phyloP scores from a whole-genome alignment of 2,113 vertebrate species.

The Chinchilla lanigera region DNA sequence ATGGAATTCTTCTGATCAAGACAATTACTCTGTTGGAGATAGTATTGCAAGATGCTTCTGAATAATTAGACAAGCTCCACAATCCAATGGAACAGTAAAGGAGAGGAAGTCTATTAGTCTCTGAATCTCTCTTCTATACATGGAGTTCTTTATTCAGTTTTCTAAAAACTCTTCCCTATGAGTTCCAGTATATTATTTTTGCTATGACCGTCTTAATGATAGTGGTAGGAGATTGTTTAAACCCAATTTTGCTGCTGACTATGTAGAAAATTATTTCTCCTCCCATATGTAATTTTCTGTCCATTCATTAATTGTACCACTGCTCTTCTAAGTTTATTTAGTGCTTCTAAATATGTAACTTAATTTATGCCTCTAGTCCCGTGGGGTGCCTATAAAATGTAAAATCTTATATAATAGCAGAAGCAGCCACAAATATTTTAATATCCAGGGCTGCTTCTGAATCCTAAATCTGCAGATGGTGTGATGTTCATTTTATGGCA shows the following conservation, averaged over 20 bases:
- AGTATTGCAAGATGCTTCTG: slow-evolving; percentile 21
- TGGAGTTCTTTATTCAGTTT: slow-evolving; percentile 54
- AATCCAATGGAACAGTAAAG: neutral
- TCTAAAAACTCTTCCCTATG: slow-evolving; percentile 58
- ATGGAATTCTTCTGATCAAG: slow-evolving; percentile 43
- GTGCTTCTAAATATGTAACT: slow-evolving; percentile 79
- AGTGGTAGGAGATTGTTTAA: slow-evolving; percentile 70
- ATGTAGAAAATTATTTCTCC: slow-evolving; percentile 65
- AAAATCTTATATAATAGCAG: slow-evolving; percentile 78
- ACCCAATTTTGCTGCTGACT: slow-evolving; percentile 67
- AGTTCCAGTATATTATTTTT: slow-evolving; percentile 71
- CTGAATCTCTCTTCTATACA: neutral
- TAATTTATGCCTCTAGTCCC: slow-evolving; percentile 61
- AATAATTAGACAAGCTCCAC: slow-evolving; percentile 61
- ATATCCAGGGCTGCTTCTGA: slow-evolving; percentile 76
- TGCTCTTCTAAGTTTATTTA: slow-evolving; percentile 78
- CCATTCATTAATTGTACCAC: slow-evolving; percentile 75
- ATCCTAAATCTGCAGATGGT: slow-evolving; percentile 77
- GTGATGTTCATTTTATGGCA: slow-evolving; percentile 78
- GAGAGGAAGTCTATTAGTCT: neutral
- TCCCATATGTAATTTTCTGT: slow-evolving; percentile 69
- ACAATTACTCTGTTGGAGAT: slow-evolving; percentile 58
- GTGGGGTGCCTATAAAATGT: slow-evolving; percentile 54
- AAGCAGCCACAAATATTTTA: slow-evolving; percentile 76
- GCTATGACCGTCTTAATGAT: slow-evolving; percentile 69